Percentiles rank a stretch among this genome's conserved stretches.
phyloP scores from a whole-genome alignment of 23 tunicate species.

The Diplosoma virens region DNA sequence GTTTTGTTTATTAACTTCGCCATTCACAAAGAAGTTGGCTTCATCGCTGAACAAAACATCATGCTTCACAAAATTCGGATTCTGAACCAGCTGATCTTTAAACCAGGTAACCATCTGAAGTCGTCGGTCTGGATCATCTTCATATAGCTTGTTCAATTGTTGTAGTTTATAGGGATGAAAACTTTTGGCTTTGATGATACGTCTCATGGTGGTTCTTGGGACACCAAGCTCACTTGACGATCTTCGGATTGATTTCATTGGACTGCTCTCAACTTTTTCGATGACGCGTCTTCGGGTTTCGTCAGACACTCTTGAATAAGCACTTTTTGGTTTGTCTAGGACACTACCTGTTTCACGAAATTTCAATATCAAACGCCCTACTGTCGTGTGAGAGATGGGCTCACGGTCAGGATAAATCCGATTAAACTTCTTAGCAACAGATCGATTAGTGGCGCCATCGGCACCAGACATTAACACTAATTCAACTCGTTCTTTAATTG shows the following conservation, averaged over 20 bases:
- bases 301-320: constrained; percentile 4
- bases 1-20: constrained; percentile 20
- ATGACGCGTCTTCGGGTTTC: constrained; percentile 20
- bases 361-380: constrained; percentile 15
- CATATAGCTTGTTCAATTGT: constrained; percentile 13
- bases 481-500: constrained; percentile 8
- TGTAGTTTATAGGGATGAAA: constrained; percentile 11
- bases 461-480: constrained; percentile 7
- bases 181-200: constrained; percentile 19
- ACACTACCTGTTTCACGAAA: constrained; percentile 19
- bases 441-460: constrained; percentile 21
- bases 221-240: constrained; percentile 15
- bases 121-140: constrained; percentile 21
- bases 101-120: constrained; percentile 20
- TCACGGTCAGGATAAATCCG: constrained; percentile 17
- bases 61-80: constrained; percentile 9
- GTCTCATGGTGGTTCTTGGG: constrained; percentile 18
- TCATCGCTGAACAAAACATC: constrained; percentile 14
- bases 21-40: constrained; percentile 10
- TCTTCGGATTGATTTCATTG: background rate
- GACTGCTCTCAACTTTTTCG: constrained; percentile 17
- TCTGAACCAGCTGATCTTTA: constrained; percentile 16
- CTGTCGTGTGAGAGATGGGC: constrained; percentile 19
- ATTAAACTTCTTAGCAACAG: constrained; percentile 11
- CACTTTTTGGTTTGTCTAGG: constrained; percentile 17